A percentile compares a stretch with the other conserved stretches of the same genome.
Evolutionary conservation across 2,113 vertebrate genomes (phyloP).

Genomic region (Ciconia boyciana): DNA sequence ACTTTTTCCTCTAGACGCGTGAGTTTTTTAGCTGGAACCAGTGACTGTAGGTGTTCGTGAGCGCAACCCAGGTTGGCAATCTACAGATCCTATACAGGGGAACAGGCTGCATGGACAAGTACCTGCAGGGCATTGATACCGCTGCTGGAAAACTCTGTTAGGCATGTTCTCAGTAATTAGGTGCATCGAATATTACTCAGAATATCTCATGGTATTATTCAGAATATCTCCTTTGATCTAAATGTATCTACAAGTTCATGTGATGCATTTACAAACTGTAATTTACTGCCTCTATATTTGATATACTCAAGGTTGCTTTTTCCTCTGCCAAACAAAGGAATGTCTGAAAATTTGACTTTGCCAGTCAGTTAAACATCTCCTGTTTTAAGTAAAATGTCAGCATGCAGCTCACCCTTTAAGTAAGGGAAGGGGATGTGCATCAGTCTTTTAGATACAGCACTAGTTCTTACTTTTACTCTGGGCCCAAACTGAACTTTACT

Average conservation of each 20-base stretch:
- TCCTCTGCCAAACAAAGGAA: background rate
- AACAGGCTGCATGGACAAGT: background rate
- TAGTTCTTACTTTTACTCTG: background rate
- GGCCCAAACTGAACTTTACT: background rate
- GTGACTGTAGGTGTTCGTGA: background rate
- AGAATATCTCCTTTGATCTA: constrained; percentile 55
- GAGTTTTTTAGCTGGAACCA: constrained; percentile 12
- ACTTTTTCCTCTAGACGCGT: background rate
- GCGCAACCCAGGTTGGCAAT: constrained; percentile 6
- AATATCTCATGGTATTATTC: constrained; percentile 20
- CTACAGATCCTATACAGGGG: constrained; percentile 22
- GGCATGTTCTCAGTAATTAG: constrained; percentile 60
- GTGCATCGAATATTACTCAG: constrained; percentile 55
- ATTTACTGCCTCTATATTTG: background rate
- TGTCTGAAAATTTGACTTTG: constrained; percentile 12
- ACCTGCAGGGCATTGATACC: constrained; percentile 63
- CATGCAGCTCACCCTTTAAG: background rate
- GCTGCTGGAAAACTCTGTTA: constrained; percentile 43
- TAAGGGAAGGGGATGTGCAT: background rate
- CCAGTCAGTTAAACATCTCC: background rate
- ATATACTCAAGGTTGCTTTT: constrained; percentile 9
- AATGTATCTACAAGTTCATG: constrained; percentile 19
- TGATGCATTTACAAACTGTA: constrained; percentile 22
- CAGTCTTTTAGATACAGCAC: background rate
- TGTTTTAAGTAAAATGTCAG: background rate